Evolutionary conservation across 2,888 invertebrate genomes (phyloP).

Genomic region (Mythimna loreyi): DNA sequence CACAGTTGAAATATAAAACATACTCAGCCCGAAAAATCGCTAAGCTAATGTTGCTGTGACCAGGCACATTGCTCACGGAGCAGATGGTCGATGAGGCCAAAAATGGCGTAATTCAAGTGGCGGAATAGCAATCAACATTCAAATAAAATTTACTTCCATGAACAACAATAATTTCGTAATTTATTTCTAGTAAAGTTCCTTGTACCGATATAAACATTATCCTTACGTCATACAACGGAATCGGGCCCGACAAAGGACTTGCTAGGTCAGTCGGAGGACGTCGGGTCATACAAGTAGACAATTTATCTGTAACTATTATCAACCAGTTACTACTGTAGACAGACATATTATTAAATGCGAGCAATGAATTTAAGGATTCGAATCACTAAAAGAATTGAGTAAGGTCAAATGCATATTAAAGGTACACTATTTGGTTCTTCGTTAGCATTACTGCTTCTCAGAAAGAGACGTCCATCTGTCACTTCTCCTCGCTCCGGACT

Average conservation of each 20-base stretch:
- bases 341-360: not conserved
- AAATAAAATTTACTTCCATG: no score
- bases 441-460: no score
- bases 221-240: slow-evolving; percentile 6
- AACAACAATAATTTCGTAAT: not conserved
- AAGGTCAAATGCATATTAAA: not conserved
- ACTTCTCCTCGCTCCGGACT: no score
- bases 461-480: no score
- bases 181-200: not conserved
- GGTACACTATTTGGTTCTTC: no score
- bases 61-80: no score
- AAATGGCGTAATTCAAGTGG: no score
- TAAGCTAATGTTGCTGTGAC: no score
- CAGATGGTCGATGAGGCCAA: no score
- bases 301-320: slow-evolving; percentile 25
- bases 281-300: slow-evolving; percentile 21
- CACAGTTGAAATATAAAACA: no score
- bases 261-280: slow-evolving; percentile 35
- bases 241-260: slow-evolving; percentile 30
- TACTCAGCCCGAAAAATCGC: no score
- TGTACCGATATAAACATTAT: not conserved
- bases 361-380: not conserved
- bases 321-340: not conserved
- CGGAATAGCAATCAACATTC: no score
- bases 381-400: not conserved